These are phyloP conservation scores for Promerops cafer DNA, from an alignment of 2,113 vertebrate species.

Conservation along the genomic window DNA sequence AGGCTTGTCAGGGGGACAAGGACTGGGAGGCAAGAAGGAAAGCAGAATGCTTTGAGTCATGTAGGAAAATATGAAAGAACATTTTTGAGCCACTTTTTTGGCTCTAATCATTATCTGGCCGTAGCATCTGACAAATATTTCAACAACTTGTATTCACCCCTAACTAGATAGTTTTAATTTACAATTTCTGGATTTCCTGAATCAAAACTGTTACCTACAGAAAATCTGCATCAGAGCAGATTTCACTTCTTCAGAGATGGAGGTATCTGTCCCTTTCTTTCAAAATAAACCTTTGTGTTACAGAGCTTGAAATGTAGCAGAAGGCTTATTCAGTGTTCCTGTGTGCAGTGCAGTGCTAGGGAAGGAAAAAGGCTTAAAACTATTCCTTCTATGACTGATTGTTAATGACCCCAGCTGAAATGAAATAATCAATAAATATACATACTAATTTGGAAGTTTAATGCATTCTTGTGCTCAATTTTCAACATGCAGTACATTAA, in stretches of 20 bases:
- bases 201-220: neutral
- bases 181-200: neutral
- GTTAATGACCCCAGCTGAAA: neutral
- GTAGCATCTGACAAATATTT: neutral
- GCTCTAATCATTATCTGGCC: neutral
- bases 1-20: accelerated
- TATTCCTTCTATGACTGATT: neutral
- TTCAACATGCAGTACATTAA: neutral
- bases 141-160: neutral
- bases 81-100: neutral
- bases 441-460: neutral
- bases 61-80: neutral
- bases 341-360: neutral
- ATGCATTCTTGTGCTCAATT: neutral
- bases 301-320: neutral
- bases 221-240: neutral
- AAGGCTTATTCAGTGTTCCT: neutral
- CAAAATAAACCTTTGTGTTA: neutral
- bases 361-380: neutral
- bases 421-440: neutral
- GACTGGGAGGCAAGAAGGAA: neutral
- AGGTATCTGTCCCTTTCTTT: neutral
- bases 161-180: neutral
- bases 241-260: neutral
- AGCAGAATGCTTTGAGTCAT: neutral